Evolutionary conservation across 2,888 invertebrate species (phyloP).

Genomic region (Cataglyphis albicans): DNA sequence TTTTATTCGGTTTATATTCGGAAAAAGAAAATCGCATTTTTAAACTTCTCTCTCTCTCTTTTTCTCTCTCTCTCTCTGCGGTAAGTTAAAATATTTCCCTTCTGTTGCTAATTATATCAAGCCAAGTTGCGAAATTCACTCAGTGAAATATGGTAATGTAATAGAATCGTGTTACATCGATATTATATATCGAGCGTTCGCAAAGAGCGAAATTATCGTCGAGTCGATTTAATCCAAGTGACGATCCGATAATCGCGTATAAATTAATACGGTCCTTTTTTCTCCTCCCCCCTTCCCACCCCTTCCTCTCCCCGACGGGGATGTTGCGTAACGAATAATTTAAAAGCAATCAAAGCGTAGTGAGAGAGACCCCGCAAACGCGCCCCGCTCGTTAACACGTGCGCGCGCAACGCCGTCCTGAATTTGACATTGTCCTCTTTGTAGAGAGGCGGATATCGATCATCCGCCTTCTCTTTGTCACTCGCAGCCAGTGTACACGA

Average conservation of each 20-base stretch:
- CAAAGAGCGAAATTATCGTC: conserved; percentile 17
- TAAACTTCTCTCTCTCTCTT: not conserved
- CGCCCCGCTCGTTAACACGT: conserved; percentile 56
- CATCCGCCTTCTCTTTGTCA: conserved; percentile 60
- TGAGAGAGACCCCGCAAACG: conserved; percentile 60
- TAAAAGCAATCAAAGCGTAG: conserved; percentile 58
- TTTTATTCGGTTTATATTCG: not conserved
- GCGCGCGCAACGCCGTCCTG: conserved; percentile 68
- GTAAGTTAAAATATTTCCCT: conserved; percentile 9
- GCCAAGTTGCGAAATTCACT: conserved; percentile 12
- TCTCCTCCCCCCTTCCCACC: not conserved
- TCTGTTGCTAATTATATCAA: not conserved
- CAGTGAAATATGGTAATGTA: not conserved
- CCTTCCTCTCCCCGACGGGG: not conserved
- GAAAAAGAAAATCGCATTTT: not conserved
- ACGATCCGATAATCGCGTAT: conserved; percentile 47
- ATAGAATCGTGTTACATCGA: not conserved
- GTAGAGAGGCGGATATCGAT: conserved; percentile 63
- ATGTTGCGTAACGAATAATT: conserved; percentile 53
- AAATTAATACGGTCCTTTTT: conserved; percentile 49
- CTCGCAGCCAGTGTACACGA: conserved; percentile 35
- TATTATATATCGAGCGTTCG: not conserved
- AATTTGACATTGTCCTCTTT: conserved; percentile 77
- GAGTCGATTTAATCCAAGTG: conserved; percentile 43
- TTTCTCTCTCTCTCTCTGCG: not conserved